Base-by-base conservation (phyloP, 2,113 vertebrate genomes). In the Sander lucioperca region DNA sequence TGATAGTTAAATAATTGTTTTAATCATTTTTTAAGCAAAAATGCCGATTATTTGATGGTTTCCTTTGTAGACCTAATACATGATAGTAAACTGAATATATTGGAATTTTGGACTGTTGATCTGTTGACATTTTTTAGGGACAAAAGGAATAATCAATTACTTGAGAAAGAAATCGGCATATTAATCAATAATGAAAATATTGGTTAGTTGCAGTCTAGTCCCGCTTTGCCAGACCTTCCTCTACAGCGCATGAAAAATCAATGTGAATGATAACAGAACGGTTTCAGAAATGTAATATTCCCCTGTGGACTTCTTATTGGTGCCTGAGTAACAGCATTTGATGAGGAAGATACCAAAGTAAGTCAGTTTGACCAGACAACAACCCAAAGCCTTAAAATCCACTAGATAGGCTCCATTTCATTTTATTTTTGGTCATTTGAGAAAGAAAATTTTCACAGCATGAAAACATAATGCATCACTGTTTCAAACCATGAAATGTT, bases 381-480 rank as follows among this genome's bases (percentile, higher is more conserved):
- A 63, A 53, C 3, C 2, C 2, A 36, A 23, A 39, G 19, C 27
- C 45, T 30, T 61, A n/a, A 62, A 76, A 69, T 53, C 0, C 36
- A 25, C 33, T 18, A 25, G 25, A 63, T 56, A 15, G 25, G 39
- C 15, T 69, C 10, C 3, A 19, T 77, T 77, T 56, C 16, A 69
- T 56, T 73, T 79, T 3, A 63, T 63, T 61, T 87, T 56, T 53
- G 36, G 30, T 56, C 3, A 16, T 45, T 3, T 0, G 6, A 65
- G 23, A 51, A 27, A 84, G 64, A 59, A 68, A 33, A 16, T 25
- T 27, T 27, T 19, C 15, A 45, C 51, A n/a, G 45, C 50, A 73
- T 74, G 69, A 88, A 87, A 77, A 77, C 71, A 23, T 47, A 48
- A 59, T 45, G 66, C 73, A 77, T 72, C 57, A 19, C 57, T 68